These are phyloP conservation scores for Diabrotica balteata DNA, from an alignment of 2,888 invertebrate species.

Conservation along the genomic window DNA sequence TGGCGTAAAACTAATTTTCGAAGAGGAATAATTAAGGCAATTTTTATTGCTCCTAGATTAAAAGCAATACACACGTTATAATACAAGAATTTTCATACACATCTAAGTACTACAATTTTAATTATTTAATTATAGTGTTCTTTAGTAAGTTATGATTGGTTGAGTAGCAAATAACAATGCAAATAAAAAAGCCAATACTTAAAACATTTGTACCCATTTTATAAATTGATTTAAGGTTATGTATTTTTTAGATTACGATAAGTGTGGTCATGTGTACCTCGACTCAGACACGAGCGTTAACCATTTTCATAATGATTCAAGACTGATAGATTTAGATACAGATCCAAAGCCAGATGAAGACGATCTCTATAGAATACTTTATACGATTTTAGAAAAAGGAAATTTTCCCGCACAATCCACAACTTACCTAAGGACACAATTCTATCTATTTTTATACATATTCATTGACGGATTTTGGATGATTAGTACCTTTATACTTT, in stretches of 20 bases:
- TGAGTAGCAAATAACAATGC: too few species aligned
- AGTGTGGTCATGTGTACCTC: slow-evolving; percentile 35
- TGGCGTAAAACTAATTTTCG: too few species aligned
- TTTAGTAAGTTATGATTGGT: too few species aligned
- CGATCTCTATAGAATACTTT: slow-evolving; percentile 37
- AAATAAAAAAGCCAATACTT: too few species aligned
- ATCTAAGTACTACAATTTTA: too few species aligned
- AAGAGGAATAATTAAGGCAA: too few species aligned
- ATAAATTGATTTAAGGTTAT: too few species aligned
- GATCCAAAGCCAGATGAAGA: slow-evolving; percentile 29
- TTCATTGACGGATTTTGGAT: slow-evolving; percentile 50
- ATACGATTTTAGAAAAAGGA: slow-evolving; percentile 38
- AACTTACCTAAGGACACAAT: slow-evolving; percentile 37
- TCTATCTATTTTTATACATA: slow-evolving; percentile 42
- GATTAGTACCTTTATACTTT: slow-evolving; percentile 46
- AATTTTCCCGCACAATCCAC: slow-evolving; percentile 38
- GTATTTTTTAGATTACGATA: slow-evolving; percentile 37
- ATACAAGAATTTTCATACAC: too few species aligned
- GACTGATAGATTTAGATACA: slow-evolving; percentile 16
- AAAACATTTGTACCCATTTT: too few species aligned
- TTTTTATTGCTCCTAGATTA: too few species aligned
- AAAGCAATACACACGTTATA: too few species aligned
- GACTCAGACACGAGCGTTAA: slow-evolving; percentile 26
- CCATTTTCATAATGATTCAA: slow-evolving; percentile 18
- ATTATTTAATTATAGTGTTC: too few species aligned